Conservation (phyloP, 2,113 vertebrate genomes). For the Crotalus tigris region DNA sequence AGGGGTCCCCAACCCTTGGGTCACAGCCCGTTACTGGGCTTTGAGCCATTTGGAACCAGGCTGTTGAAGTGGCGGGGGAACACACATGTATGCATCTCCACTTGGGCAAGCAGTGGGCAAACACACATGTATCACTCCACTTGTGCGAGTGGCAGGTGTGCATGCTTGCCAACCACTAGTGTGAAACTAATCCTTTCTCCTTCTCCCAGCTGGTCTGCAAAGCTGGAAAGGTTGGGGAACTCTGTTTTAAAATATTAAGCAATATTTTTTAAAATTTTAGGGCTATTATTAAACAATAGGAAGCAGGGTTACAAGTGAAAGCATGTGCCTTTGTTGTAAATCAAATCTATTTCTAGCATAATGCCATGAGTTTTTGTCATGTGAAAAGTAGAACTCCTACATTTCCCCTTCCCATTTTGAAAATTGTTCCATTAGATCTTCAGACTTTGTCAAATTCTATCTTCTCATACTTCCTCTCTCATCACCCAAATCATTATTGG, state of each 20-base stretch:
- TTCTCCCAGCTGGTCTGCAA: neutral
- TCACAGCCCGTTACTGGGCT: neutral
- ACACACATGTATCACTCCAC: neutral
- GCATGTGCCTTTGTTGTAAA: neutral
- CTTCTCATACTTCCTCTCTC: neutral
- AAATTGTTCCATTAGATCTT: neutral
- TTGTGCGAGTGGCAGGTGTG: neutral
- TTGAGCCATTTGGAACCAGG: neutral
- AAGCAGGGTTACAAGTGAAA: neutral
- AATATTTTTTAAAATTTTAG: neutral
- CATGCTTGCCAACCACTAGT: no score
- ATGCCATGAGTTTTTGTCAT: neutral
- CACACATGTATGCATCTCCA: neutral
- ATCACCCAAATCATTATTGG: neutral
- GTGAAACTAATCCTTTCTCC: no score
- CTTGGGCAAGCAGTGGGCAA: neutral
- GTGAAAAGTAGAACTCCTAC: neutral
- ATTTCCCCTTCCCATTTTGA: neutral
- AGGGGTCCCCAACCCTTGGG: neutral
- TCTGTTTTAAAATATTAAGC: neutral
- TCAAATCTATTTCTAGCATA: neutral
- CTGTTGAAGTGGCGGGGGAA: accelerated
- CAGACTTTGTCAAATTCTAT: neutral
- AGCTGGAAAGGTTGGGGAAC: neutral
- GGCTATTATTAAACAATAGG: neutral